A percentile compares a stretch with the other conserved stretches of the same genome.
These are phyloP conservation scores for Rhea pennata DNA, from an alignment of 2,113 vertebrate genomes.

Conservation along the genomic window DNA sequence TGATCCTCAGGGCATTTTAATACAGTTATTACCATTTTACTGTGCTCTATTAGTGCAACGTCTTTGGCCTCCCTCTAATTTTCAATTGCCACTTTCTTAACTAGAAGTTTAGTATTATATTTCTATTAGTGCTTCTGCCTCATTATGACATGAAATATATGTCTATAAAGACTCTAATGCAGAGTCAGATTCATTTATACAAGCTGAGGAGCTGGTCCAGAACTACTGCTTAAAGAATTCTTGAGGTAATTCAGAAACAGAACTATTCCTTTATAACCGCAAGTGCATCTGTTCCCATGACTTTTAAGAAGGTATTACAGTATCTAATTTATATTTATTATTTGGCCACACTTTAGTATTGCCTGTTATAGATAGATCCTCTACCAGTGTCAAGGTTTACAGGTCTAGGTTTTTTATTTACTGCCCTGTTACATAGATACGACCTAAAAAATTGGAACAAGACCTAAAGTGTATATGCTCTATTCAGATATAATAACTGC, in stretches of 20 bases:
- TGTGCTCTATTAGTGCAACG: neutral
- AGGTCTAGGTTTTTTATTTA: neutral
- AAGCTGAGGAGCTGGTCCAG: neutral
- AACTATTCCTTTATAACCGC: neutral
- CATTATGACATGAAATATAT: neutral
- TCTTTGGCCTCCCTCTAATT: neutral
- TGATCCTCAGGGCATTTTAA: neutral
- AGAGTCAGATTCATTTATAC: neutral
- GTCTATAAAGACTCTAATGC: neutral
- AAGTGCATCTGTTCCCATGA: neutral
- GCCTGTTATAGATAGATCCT: neutral
- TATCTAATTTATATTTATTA: neutral
- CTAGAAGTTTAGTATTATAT: neutral
- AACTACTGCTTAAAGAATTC: neutral
- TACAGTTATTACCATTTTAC: neutral
- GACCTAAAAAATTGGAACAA: neutral
- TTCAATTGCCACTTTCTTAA: neutral
- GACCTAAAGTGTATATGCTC: neutral
- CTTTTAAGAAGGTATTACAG: neutral
- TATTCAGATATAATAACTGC: neutral
- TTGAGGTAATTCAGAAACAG: neutral
- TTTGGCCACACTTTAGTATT: neutral
- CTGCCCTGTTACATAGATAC: neutral
- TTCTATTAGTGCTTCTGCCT: neutral
- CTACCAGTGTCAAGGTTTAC: neutral